Evolutionary conservation across 2,113 vertebrate species (phyloP), one percentile per base, ranked within the genome.

Genomic region (Junco hyemalis): DNA sequence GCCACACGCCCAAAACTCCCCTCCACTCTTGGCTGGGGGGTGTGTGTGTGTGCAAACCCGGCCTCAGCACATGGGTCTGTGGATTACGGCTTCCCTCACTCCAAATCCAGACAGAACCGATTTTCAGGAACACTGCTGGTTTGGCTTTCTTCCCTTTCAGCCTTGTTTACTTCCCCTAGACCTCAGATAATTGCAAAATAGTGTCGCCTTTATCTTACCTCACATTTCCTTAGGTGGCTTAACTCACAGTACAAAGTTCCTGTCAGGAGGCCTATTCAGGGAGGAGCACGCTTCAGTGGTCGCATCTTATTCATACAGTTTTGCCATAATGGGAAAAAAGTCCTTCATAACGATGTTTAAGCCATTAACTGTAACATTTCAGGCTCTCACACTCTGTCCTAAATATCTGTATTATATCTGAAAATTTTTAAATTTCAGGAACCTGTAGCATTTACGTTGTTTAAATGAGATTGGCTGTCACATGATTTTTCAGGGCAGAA

Each of bases 11-110:
- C 38, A 53, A 45, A 72, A 26, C 4, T 45, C 21, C 63, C 33
- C 8, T 44, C 5, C 1, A 2, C 0, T 5, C 31, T 51, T 61
- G 15, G 2, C 1, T 71, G 7, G 7, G 7, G 2, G 11, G 38
- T 38, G 16, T 22, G 7, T 38, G 7, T 33, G 4, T 51, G 26
- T 53, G 16, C 26, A 53, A 83, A 53, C 8, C 47, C 21, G 33
- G 26, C 21, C 17, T 19, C 47, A 53, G 21, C 17, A 45, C 17
- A 63, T 36, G 26, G 8, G 26, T 6, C 47, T 33, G 38, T 53
- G 47, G 21, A 13, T 51, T 44, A 36, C 6, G 21, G 26, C 16
- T 11, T 53, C 31, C 21, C 26, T 1, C 8, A 16, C 8, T 26
- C 10, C 35, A 40, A 74, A 56, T 10, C 9, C 24, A 40, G 24